phyloP scores from a whole-genome alignment of 2,113 vertebrate species.

The Trogon melanurus region DNA sequence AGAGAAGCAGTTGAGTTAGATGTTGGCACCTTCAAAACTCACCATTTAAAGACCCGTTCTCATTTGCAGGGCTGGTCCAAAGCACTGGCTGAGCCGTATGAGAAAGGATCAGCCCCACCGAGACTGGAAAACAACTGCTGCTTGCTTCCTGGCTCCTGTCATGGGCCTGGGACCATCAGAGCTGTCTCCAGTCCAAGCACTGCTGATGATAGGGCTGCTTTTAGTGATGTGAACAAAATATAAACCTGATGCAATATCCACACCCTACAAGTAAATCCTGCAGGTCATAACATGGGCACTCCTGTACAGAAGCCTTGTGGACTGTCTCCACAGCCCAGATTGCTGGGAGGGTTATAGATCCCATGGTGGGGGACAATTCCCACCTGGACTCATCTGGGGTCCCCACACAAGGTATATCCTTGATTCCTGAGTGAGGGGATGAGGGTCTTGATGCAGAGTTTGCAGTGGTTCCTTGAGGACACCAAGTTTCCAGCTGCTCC shows the following conservation, averaged over 20 bases:
- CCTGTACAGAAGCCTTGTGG: background rate
- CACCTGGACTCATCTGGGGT: background rate
- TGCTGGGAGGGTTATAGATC: background rate
- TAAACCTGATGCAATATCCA: background rate
- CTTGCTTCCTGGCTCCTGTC: background rate
- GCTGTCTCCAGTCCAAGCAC: background rate
- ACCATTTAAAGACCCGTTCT: background rate
- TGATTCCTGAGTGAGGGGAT: background rate
- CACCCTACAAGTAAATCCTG: background rate
- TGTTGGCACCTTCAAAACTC: background rate
- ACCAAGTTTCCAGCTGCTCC: background rate
- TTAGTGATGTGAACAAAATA: background rate
- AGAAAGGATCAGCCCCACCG: background rate
- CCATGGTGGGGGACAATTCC: background rate
- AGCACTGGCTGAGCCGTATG: background rate
- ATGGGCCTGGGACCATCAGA: accelerated
- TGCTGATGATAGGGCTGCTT: background rate
- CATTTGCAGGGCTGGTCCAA: background rate
- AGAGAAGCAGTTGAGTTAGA: background rate
- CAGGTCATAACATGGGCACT: background rate
- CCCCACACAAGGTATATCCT: background rate
- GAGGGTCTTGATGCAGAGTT: background rate
- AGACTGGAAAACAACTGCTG: background rate
- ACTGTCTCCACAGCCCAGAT: background rate
- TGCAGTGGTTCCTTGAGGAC: background rate